Percentiles rank a stretch among this genome's conserved stretches.
These are phyloP conservation scores for Proterorhinus semilunaris DNA, from an alignment of 2,113 vertebrate genomes.

Conservation along the genomic window DNA sequence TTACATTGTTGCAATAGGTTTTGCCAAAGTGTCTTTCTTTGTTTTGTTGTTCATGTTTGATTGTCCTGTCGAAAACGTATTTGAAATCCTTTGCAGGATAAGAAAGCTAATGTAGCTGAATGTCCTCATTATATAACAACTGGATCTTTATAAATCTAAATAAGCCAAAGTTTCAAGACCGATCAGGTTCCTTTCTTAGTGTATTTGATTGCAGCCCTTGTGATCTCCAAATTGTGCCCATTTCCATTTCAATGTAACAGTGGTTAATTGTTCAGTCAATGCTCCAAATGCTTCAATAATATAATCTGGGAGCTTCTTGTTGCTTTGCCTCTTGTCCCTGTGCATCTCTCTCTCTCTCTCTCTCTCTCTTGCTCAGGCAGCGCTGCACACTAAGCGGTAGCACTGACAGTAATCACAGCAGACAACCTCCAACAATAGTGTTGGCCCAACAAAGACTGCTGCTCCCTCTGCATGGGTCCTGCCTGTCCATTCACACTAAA, in stretches of 20 bases:
- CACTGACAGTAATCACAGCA: slow-evolving; percentile 65
- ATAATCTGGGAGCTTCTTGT: slow-evolving; percentile 45
- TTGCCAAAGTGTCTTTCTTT: too few species aligned
- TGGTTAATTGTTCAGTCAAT: slow-evolving; percentile 21
- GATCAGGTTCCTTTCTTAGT: too few species aligned
- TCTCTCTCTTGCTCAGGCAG: slow-evolving; percentile 20
- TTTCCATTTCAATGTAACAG: background rate
- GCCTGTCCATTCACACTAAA: slow-evolving; percentile 63
- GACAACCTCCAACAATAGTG: slow-evolving; percentile 74
- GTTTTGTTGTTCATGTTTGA: too few species aligned
- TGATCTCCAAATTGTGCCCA: background rate
- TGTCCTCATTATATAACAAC: too few species aligned
- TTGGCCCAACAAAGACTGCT: slow-evolving; percentile 74
- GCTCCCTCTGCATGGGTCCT: slow-evolving; percentile 57
- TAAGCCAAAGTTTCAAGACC: too few species aligned
- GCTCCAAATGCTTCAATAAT: slow-evolving; percentile 44
- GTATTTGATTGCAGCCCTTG: too few species aligned
- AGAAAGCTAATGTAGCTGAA: too few species aligned
- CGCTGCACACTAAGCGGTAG: slow-evolving; percentile 40
- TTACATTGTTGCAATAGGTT: too few species aligned
- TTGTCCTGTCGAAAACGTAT: too few species aligned
- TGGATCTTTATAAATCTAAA: too few species aligned
- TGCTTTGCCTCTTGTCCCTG: slow-evolving; percentile 22
- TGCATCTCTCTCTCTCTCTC: background rate
- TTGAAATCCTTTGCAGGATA: too few species aligned